Base-by-base conservation (phyloP, 2,888 invertebrate genomes). In the Azorinus chamasolen region DNA sequence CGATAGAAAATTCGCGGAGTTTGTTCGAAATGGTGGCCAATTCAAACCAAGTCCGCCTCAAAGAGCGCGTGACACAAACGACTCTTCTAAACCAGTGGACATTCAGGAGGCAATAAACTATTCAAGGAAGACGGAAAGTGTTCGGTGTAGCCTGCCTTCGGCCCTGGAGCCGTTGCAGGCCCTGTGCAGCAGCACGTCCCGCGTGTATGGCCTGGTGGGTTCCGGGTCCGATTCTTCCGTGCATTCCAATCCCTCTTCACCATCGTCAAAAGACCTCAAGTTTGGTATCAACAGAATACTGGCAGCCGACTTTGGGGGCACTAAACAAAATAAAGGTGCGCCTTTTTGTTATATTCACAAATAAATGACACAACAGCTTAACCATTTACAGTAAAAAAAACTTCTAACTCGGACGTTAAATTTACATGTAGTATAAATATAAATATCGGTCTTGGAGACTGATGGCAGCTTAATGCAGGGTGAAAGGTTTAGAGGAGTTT, bases 91-190 rank as follows among this genome's bases (percentile, higher is more conserved):
- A 20, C 24, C 6, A 5, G 48, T 1, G n/a, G 48, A 50, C 1
- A 12, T 43, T 10, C 50, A 46, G 8, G 61, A 58, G 39, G 68
- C 53, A 20, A 25, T 78, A 8, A 68, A 78, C 48, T 73, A 59
- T 45, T 72, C 71, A 14, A 68, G 57, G 25, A 64, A 75, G 43
- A 20, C 46, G 10, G 59, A 65, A 10, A 25, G 57, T 3, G 62
- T 46, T 14, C 62, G 48, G 41, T 80, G 80, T 43, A 77, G 70
- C 10, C 51, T 77, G 14, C 80, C 83, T 4, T 88, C 88, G 2
- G 89, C 88, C 0, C 73, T 90, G 24, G 89, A 87, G 6, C 88
- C 88, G 4, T 73, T 90, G 6, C 85, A 88, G 62, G 88, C 88
- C 0, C 77, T 90, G 45, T 90, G 90, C 70, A 83, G 87, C 39